Conservation (phyloP, 2,888 invertebrate species). For the Lingula anatina region DNA sequence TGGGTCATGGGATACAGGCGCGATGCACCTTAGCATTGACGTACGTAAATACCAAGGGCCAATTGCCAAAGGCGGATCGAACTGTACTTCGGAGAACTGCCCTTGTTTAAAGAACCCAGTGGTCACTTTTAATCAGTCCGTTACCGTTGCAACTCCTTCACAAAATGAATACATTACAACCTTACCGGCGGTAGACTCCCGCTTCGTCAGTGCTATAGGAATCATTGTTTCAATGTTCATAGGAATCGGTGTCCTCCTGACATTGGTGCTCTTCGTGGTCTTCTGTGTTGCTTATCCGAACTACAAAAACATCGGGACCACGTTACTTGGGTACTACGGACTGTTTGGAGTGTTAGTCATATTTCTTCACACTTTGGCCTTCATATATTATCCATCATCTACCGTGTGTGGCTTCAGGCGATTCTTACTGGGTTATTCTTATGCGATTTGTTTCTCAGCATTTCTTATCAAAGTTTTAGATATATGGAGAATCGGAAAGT, state of each 20-base stretch:
- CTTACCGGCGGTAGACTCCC: too few species aligned
- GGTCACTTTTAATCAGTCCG: too few species aligned
- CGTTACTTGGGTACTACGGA: conserved; percentile 53
- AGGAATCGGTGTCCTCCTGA: conserved; percentile 47
- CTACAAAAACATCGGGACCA: conserved; percentile 47
- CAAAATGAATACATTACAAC: too few species aligned
- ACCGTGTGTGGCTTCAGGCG: conserved; percentile 52
- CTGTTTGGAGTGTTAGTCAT: conserved; percentile 52
- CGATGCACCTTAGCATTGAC: too few species aligned
- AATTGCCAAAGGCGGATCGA: too few species aligned
- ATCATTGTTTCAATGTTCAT: conserved; percentile 46
- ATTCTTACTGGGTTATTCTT: conserved; percentile 52
- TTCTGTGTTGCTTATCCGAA: conserved; percentile 50
- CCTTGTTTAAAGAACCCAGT: too few species aligned
- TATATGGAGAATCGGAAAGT: conserved; percentile 46
- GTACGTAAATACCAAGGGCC: too few species aligned
- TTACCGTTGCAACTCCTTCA: too few species aligned
- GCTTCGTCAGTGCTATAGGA: too few species aligned
- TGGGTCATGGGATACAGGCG: too few species aligned
- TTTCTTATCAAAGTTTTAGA: conserved; percentile 53
- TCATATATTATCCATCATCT: conserved; percentile 48
- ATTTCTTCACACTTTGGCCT: conserved; percentile 52
- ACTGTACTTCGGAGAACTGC: too few species aligned
- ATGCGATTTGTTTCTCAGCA: conserved; percentile 52
- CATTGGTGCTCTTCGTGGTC: conserved; percentile 49